Conservation (phyloP, 2,888 invertebrate genomes). For the Incurvaria masculella region DNA sequence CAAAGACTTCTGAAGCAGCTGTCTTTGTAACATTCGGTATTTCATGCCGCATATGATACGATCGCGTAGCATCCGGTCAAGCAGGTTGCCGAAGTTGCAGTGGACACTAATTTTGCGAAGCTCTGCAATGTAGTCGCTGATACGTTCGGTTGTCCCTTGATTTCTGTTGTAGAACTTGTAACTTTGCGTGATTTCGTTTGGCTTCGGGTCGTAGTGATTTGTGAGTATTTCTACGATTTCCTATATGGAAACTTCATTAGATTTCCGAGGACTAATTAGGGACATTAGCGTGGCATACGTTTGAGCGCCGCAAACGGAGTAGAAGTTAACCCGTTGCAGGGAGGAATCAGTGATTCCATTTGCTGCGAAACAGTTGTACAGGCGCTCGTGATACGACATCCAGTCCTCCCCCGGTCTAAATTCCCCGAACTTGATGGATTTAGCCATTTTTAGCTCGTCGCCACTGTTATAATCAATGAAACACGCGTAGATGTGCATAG, state of each 20-base stretch:
- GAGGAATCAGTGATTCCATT: background rate
- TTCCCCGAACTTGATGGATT: background rate
- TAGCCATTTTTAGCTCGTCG: background rate
- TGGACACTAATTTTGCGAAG: background rate
- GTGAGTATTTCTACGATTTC: background rate
- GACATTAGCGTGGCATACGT: background rate
- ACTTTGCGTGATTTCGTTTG: background rate
- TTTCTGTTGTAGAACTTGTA: background rate
- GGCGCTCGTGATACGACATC: background rate
- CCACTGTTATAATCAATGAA: no score
- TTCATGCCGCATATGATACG: background rate
- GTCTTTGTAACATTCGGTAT: background rate
- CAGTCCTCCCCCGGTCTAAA: background rate
- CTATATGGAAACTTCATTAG: background rate
- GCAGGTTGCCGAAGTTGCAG: background rate
- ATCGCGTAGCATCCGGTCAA: background rate
- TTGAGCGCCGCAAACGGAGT: background rate
- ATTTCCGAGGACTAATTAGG: background rate
- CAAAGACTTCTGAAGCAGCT: background rate
- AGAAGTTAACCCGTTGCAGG: background rate
- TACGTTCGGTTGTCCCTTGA: background rate
- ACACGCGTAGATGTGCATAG: no score
- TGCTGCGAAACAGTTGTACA: background rate
- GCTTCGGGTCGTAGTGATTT: background rate
- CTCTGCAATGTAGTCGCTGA: background rate